A percentile compares a stretch with the other conserved stretches of the same genome.
Conservation (phyloP, 2,888 invertebrate species). For the Priocnemis perturbator region DNA sequence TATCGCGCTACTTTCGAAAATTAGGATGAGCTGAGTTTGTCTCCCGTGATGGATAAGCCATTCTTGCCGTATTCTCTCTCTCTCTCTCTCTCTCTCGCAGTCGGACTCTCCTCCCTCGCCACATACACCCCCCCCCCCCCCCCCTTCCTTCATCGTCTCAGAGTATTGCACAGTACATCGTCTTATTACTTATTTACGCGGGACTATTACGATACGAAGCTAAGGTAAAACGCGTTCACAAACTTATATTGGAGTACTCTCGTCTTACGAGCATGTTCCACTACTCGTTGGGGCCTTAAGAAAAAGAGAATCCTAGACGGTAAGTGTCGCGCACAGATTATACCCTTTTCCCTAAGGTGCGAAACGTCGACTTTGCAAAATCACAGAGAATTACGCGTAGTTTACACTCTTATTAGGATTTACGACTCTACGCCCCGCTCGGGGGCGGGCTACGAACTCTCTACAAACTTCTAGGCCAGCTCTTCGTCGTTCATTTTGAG, state of each 20-base stretch:
- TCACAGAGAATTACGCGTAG: conserved; percentile 58
- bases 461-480: conserved; percentile 59
- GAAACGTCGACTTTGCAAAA: conserved; percentile 55
- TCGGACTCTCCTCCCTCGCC: not conserved
- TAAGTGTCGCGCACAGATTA: conserved; percentile 10
- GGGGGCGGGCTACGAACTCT: conserved; percentile 44
- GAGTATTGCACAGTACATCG: conserved; percentile 28
- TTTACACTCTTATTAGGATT: conserved; percentile 46
- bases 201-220: conserved; percentile 44
- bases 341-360: conserved; percentile 39
- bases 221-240: conserved; percentile 48
- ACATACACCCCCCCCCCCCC: not conserved
- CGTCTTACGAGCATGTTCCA: conserved; percentile 39
- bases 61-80: not conserved
- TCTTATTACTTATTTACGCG: conserved; percentile 27
- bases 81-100: not conserved
- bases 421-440: conserved; percentile 37
- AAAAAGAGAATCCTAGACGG: conserved; percentile 15
- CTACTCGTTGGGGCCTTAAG: conserved; percentile 17
- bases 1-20: conserved; percentile 1
- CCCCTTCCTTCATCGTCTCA: not conserved
- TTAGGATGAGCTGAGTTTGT: conserved; percentile 23
- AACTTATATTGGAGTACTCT: conserved; percentile 43
- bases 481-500: conserved; percentile 52
- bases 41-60: conserved; percentile 18